Evolutionary conservation across 2,797 vertebrate species (phyloP), one percentile per base, ranked within the genome.

Genomic region (Delichon dasypus): DNA sequence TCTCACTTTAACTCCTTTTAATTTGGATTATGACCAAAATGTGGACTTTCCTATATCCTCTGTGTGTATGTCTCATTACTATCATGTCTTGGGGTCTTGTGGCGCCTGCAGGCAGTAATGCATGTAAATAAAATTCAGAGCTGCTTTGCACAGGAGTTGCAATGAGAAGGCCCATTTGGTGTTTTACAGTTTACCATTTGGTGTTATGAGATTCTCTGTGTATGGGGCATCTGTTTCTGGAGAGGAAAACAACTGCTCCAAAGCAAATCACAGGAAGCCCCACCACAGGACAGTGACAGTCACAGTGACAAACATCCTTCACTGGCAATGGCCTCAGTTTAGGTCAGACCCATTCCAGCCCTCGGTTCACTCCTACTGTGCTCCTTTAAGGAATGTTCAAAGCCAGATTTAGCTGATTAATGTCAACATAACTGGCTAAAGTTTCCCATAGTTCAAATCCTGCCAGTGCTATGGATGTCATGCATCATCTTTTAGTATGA

Each of bases 261-360:
- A 36, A 73, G 32, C 17, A 72, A 91, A 82, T 47, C 40, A 27
- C 38, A 51, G 55, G 30, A 22, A 64, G 40, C 16, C 34, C 32
- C 19, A 4, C 27, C 64, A 12, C 54, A 25, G 0, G 1, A 3
- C 58, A 72, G n/a, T n/a, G n/a, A n/a, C n/a, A 68, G 29, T 0
- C 2, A 10, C 44, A 70, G n/a, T 51, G 53, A 62, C 70, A 84
- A 81, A 72, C 1, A 0, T 13, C 44, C 16, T 53, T 25, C n/a
- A 3, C 3, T 19, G 61, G n/a, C 57, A 68, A 42, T 22, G 47
- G 70, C 42, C 47, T 44, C 48, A 62, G 9, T 23, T 75, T 32
- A 23, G 51, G 55, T 66, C 40, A 82, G 32, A 73, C 16, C 5
- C 23, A 38, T 58, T 47, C 45, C 84, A 87, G 30, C 23, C 40